These are phyloP conservation scores for Drosophila anceps DNA, from an alignment of 2,888 invertebrate species.

Conservation along the genomic window DNA sequence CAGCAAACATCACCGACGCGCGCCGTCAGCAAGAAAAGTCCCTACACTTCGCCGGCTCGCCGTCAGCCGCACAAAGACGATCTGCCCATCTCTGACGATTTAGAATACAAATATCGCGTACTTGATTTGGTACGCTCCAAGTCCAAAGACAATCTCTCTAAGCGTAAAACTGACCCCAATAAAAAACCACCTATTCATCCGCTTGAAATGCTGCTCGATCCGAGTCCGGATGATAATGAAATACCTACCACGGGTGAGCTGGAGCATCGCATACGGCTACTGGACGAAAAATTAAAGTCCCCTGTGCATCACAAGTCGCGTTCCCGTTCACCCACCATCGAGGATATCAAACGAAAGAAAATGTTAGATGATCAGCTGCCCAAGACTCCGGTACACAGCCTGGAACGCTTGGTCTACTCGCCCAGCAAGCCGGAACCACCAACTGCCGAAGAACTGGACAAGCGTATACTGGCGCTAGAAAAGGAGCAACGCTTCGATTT, in stretches of 20 bases:
- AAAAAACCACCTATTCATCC: constrained; percentile 80
- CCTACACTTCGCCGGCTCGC: constrained; percentile 65
- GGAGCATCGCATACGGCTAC: constrained; percentile 81
- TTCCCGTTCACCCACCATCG: constrained; percentile 77
- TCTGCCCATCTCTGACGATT: constrained; percentile 69
- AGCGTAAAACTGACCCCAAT: constrained; percentile 62
- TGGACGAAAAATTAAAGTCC: constrained; percentile 75
- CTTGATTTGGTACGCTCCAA: constrained; percentile 76
- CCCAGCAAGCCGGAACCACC: constrained; percentile 75
- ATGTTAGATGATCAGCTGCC: constrained; percentile 63
- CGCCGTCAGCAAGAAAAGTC: constrained; percentile 41
- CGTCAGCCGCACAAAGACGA: constrained; percentile 49
- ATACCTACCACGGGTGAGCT: constrained; percentile 83
- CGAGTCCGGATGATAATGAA: constrained; percentile 76
- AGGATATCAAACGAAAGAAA: constrained; percentile 73
- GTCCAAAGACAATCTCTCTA: constrained; percentile 67
- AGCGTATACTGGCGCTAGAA: constrained; percentile 79
- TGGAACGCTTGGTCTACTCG: constrained; percentile 72
- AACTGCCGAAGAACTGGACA: constrained; percentile 79
- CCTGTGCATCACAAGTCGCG: constrained; percentile 68
- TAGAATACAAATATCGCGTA: constrained; percentile 78
- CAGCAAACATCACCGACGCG: constrained; percentile 67
- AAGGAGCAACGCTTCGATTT: constrained; percentile 78
- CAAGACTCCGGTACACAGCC: constrained; percentile 69
- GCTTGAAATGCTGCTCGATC: constrained; percentile 81